A percentile compares a stretch with the other conserved stretches of the same genome.
phyloP scores from a whole-genome alignment of 2,113 vertebrate species.

The Tautogolabrus adspersus region DNA sequence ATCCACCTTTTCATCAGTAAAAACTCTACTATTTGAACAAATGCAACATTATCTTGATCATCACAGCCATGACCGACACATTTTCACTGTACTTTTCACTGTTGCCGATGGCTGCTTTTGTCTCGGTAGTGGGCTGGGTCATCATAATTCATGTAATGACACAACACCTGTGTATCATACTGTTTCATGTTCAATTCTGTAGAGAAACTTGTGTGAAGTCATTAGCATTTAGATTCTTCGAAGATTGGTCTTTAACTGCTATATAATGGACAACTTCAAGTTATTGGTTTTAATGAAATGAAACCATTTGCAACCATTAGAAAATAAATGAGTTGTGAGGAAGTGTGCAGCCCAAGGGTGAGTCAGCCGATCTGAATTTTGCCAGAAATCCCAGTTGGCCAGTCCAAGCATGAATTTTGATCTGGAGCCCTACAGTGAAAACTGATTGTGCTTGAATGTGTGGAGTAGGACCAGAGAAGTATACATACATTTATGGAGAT shows the following conservation, averaged over 20 bases:
- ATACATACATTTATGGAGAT: background rate
- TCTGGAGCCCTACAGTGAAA: background rate
- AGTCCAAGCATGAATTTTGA: background rate
- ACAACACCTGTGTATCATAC: background rate
- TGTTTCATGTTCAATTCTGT: background rate
- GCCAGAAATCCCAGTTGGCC: constrained; percentile 8
- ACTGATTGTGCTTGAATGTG: background rate
- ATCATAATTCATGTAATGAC: background rate
- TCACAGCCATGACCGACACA: too few relatives aligned
- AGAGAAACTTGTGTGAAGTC: background rate
- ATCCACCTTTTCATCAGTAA: too few relatives aligned
- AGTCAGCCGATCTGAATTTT: constrained; percentile 39
- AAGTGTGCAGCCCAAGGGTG: constrained; percentile 18
- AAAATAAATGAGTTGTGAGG: constrained; percentile 6
- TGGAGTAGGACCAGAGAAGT: constrained; percentile 1
- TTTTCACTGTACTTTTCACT: too few relatives aligned
- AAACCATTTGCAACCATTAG: constrained; percentile 13
- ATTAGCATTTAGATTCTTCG: background rate
- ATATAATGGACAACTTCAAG: background rate
- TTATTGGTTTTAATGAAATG: background rate
- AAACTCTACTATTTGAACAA: too few relatives aligned
- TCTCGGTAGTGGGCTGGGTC: background rate
- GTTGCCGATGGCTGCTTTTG: background rate
- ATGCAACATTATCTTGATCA: too few relatives aligned
- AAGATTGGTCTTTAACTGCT: background rate